Conservation (phyloP, 2,797 vertebrate genomes). For the Channa striata region DNA sequence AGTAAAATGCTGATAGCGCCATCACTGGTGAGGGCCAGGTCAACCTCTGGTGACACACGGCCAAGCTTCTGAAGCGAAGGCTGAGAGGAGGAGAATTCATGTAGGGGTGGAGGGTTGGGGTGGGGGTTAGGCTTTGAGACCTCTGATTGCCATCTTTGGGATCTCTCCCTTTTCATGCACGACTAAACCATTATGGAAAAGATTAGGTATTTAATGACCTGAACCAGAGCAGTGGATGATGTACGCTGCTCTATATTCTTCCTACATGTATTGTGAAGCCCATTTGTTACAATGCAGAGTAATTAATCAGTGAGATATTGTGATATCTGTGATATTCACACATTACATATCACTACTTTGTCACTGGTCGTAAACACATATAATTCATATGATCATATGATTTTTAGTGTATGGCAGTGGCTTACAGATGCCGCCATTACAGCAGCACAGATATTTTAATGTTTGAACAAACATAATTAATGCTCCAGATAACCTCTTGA, state of each 20-base stretch:
- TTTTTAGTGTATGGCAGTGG: constrained; percentile 12
- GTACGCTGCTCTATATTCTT: background rate
- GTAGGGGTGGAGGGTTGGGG: background rate
- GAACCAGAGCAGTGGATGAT: constrained; percentile 1
- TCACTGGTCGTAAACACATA: constrained; percentile 26
- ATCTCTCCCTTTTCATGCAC: constrained; percentile 27
- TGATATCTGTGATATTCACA: background rate
- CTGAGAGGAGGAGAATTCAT: background rate
- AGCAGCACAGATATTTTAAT: constrained; percentile 24
- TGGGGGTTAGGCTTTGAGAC: constrained; percentile 32
- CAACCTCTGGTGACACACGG: constrained; percentile 46
- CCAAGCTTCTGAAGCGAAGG: constrained; percentile 4
- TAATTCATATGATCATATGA: constrained; percentile 34
- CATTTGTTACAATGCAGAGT: constrained; percentile 12
- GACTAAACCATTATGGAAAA: constrained; percentile 24
- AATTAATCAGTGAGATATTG: constrained; percentile 5
- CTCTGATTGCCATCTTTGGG: constrained; percentile 28
- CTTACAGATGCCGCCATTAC: constrained; percentile 36
- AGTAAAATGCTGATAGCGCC: constrained; percentile 46
- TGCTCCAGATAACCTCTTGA: constrained; percentile 29
- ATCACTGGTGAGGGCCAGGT: constrained; percentile 44
- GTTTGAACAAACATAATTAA: constrained; percentile 34
- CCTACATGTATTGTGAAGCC: constrained; percentile 23
- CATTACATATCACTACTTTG: constrained; percentile 15
- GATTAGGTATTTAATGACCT: constrained; percentile 36